Conservation (phyloP, 2,113 vertebrate species). For the Melanerpes formicivorus region DNA sequence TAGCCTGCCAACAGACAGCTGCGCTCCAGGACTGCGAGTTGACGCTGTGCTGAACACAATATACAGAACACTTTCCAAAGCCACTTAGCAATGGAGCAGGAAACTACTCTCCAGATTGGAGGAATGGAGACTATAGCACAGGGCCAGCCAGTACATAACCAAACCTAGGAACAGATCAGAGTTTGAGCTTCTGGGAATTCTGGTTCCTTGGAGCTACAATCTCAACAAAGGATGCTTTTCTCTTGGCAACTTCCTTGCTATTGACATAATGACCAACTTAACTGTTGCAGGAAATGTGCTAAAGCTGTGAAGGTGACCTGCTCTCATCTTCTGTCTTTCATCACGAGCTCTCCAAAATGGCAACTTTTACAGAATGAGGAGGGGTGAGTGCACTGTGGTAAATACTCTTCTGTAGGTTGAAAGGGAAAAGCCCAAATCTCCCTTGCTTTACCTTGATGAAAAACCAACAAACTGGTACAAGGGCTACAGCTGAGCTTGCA, state of each 20-base stretch:
- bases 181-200: background rate
- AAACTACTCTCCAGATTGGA: background rate
- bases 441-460: background rate
- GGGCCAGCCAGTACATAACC: background rate
- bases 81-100: background rate
- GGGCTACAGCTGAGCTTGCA: background rate
- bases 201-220: background rate
- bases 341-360: constrained; percentile 3
- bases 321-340: background rate
- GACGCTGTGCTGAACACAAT: background rate
- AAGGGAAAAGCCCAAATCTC: background rate
- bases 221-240: constrained; percentile 5
- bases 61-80: background rate
- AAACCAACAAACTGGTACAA: background rate
- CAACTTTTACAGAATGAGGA: background rate
- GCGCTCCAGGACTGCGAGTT: background rate
- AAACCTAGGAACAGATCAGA: background rate
- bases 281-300: background rate
- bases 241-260: background rate
- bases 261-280: background rate
- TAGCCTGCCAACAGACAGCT: constrained; percentile 52
- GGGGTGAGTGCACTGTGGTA: background rate
- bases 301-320: background rate
- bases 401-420: background rate
- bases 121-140: background rate